Evolutionary conservation across 37 sponge, comb jelly and placozoan species (phyloP), one percentile per base, ranked within the genome.

Genomic region (Oscarella lobularis): DNA sequence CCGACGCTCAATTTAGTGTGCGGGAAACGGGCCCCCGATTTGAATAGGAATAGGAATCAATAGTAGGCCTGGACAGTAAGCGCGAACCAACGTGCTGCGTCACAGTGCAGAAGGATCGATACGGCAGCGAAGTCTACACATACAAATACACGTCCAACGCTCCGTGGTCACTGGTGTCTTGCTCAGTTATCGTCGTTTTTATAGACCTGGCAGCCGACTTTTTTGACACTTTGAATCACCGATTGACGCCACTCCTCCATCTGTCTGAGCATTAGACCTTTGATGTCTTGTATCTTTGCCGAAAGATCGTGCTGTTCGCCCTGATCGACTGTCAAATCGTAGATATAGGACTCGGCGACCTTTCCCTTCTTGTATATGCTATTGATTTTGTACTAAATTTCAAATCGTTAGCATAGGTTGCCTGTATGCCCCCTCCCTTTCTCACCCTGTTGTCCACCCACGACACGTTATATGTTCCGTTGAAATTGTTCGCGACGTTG

Each of bases 401-500:
- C 60, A n/a, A n/a, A n/a, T n/a, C n/a, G n/a, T n/a, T n/a, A 20
- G 60, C 9, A 48, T 48, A 48, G 60, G 60, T 20, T 27, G 60
- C 60, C 20, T 27, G 60, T 27, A n/a, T n/a, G 60, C 20, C 60
- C 60, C 20, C 9, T 9, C 20, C 14, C 60, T 30, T 29, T 29
- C 71, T 14, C 33, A 68, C 71, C 71, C 31, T 4, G 31, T 68
- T 68, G 31, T 68, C 71, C 6, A 68, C 71, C 71, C 71, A 68
- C 0, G 73, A 76, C 31, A 76, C 87, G 40, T 67, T 35, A 36
- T 82, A 82, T 0, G 38, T 38, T 34, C 76, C 60, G 31, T 82
- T 37, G 55, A 86, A 86, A 34, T 78, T 74, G 2, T 73, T 82
- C 2, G 39, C 9, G 14, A 86, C 78, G 37, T 67, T 66, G 73